These are phyloP conservation scores for Cryptus viduatorius DNA, from an alignment of 2,888 invertebrate genomes.

Conservation along the genomic window DNA sequence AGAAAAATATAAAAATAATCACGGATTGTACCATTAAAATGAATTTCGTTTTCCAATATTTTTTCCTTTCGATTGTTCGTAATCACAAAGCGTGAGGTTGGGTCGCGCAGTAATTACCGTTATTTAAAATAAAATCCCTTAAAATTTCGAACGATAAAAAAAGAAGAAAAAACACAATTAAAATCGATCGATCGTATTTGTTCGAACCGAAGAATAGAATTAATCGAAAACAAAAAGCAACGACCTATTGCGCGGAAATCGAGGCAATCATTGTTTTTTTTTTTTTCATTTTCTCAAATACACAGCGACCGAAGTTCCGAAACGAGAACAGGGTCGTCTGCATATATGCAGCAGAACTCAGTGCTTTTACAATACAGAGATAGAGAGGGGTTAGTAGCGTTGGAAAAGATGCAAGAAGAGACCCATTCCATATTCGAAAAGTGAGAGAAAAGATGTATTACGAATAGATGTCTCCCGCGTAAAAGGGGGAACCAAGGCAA, in stretches of 20 bases:
- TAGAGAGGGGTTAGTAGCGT: background rate
- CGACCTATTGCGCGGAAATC: background rate
- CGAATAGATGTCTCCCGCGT: slow-evolving; percentile 51
- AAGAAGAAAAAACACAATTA: too few relatives aligned
- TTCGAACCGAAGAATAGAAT: too few relatives aligned
- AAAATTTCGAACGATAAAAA: too few relatives aligned
- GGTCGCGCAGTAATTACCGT: too few relatives aligned
- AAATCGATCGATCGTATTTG: too few relatives aligned
- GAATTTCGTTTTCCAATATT: too few relatives aligned
- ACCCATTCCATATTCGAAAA: background rate
- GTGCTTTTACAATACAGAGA: background rate
- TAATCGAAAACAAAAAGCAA: background rate
- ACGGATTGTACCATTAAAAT: too few relatives aligned
- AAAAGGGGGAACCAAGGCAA: slow-evolving; percentile 45
- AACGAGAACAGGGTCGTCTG: slow-evolving; percentile 1
- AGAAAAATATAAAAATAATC: too few relatives aligned
- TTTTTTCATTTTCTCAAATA: background rate
- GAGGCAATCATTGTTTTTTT: background rate
- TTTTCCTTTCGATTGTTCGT: too few relatives aligned
- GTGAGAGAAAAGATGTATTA: slow-evolving; percentile 24
- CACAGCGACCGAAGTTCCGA: background rate
- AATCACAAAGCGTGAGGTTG: too few relatives aligned
- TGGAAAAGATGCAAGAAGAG: background rate
- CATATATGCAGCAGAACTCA: background rate
- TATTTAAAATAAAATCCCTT: too few relatives aligned